Evolutionary conservation across 2,113 vertebrate genomes (phyloP), one percentile per base, ranked within the genome.

Genomic region (Melanerpes aurifrons): DNA sequence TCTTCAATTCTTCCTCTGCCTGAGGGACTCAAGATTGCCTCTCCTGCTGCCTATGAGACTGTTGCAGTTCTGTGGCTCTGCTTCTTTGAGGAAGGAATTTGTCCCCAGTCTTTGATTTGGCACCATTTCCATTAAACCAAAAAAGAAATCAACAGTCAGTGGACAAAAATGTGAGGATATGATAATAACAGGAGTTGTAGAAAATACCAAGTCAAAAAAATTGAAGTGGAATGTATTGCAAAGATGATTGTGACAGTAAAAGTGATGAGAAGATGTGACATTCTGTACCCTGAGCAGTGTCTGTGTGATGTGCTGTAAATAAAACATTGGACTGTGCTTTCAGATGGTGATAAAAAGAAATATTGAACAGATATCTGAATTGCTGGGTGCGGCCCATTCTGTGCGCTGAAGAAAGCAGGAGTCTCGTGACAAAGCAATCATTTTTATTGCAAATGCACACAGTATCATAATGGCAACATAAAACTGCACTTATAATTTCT

Each of bases 391-490:
- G 88, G 82, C 69, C 57, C 89, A n/a, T 87, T 86, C 90, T 75
- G 32, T 84, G 54, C 59, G 37, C 31, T 82, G 59, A 86, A 63
- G 37, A 74, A 93, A 91, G 72, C 47, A 81, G 53, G 29, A 21
- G 11, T 53, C 72, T 43, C 70, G 29, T 61, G 68, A 29, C 59
- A 94, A 94, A 82, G 53, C 20, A 81, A 15, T 45, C n/a, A 9
- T 45, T 92, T 90, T 87, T 63, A 73, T 80, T 82, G 64, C 29
- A 85, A 71, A 58, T 66, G 82, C 91, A 45, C 76, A 62, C 13
- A 3, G 17, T 92, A 47, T 85, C 62, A 47, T n/a, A 91, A 57
- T 73, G 59, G 54, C 50, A 91, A 95, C 95, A 67, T 80, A 85
- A 89, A 87, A 35, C 61, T 70, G 43, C 59, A 50, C 29, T 70